Evolutionary conservation across 2,888 invertebrate species (phyloP).

Genomic region (Eupithecia dodoneata): DNA sequence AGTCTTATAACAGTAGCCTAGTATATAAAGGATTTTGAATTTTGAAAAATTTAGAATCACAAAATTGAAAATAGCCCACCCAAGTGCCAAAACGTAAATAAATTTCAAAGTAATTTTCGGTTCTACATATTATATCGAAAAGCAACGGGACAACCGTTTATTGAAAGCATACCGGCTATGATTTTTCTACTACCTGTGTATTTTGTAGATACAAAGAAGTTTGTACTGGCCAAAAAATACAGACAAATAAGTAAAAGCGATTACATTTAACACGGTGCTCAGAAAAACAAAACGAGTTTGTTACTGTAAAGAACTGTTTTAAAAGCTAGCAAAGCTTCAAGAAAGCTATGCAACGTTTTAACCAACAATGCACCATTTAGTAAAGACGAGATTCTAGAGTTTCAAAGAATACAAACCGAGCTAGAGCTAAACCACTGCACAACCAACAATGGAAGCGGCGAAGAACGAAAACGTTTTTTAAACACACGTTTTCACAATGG

Average conservation of each 20-base stretch:
- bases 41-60: too few relatives aligned
- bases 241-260: neutral
- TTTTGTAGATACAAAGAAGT: neutral
- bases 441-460: conserved; percentile 1
- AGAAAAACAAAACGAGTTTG: neutral
- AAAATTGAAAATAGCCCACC: too few relatives aligned
- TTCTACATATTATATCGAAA: too few relatives aligned
- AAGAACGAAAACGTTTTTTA: conserved; percentile 17
- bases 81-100: too few relatives aligned
- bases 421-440: conserved; percentile 12
- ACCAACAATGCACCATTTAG: conserved; percentile 16
- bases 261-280: neutral
- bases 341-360: conserved; percentile 11
- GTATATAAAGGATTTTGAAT: too few relatives aligned
- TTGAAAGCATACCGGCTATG: too few relatives aligned
- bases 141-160: too few relatives aligned
- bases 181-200: neutral
- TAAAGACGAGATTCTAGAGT: conserved; percentile 3
- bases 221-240: neutral
- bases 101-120: too few relatives aligned
- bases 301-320: neutral
- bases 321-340: neutral
- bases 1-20: too few relatives aligned
- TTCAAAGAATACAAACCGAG: conserved; percentile 7
- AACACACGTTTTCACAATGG: neutral